Evolutionary conservation across 2,797 vertebrate genomes (phyloP).

Genomic region (Aselliscus stoliczkanus): DNA sequence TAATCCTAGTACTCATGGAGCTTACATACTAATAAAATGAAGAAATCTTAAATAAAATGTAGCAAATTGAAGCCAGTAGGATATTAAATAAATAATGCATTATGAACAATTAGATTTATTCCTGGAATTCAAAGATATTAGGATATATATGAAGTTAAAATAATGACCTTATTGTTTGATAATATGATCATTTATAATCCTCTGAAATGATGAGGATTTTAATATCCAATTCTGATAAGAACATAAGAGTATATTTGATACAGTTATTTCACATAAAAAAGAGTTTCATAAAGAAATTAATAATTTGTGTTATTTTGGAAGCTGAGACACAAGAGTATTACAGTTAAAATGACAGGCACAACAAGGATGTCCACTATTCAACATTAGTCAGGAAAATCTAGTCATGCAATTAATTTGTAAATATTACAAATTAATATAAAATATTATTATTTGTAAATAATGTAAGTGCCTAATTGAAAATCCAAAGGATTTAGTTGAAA

Average conservation of each 20-base stretch:
- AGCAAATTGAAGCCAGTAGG: background rate
- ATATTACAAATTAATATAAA: background rate
- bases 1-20: background rate
- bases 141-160: background rate
- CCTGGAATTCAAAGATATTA: slow-evolving; percentile 6
- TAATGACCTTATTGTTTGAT: background rate
- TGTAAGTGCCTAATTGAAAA: background rate
- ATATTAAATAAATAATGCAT: background rate
- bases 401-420: background rate
- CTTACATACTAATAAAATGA: background rate
- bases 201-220: background rate
- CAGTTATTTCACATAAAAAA: background rate
- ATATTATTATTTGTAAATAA: background rate
- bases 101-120: background rate
- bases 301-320: background rate
- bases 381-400: background rate
- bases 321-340: background rate
- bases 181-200: background rate
- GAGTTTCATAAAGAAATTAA: background rate
- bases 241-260: background rate
- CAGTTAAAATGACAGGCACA: background rate
- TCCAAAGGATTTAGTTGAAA: background rate
- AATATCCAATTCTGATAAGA: background rate
- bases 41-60: background rate
- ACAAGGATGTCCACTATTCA: background rate